Evolutionary conservation across 2,888 invertebrate genomes (phyloP).

Genomic region (Sturmia bella): DNA sequence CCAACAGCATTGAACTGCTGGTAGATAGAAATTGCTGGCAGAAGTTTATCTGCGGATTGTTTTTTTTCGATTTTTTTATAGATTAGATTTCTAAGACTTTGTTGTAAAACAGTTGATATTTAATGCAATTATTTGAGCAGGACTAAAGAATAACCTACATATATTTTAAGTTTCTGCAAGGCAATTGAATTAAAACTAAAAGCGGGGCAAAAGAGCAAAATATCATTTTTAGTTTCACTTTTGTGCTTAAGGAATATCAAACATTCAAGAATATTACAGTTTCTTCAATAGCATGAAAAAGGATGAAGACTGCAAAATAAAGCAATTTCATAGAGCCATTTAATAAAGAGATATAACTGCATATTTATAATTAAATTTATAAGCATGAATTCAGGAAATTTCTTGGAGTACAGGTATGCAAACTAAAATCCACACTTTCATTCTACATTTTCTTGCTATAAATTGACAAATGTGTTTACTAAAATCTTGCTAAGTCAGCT

Average conservation of each 20-base stretch:
- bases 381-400: too few species aligned
- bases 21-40: conserved; percentile 19
- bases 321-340: too few species aligned
- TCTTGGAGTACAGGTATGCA: too few species aligned
- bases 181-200: conserved; percentile 42
- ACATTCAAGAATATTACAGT: too few species aligned
- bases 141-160: background rate
- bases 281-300: too few species aligned
- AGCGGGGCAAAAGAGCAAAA: background rate
- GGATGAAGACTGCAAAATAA: too few species aligned
- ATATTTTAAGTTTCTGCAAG: background rate
- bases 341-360: too few species aligned
- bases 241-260: background rate
- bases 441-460: too few species aligned
- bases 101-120: conserved; percentile 2
- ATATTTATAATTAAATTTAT: too few species aligned
- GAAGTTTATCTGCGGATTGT: conserved; percentile 20
- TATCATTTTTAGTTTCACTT: background rate
- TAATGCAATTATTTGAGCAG: conserved; percentile 41
- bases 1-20: conserved; percentile 34
- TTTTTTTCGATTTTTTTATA: background rate
- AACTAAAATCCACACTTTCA: too few species aligned
- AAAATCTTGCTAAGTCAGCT: background rate
- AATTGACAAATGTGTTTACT: too few species aligned
- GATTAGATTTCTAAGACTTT: background rate